A percentile compares a stretch with the other conserved stretches of the same genome.
Conservation (phyloP, 2,888 invertebrate species). For the Cheiracanthium punctorium region DNA sequence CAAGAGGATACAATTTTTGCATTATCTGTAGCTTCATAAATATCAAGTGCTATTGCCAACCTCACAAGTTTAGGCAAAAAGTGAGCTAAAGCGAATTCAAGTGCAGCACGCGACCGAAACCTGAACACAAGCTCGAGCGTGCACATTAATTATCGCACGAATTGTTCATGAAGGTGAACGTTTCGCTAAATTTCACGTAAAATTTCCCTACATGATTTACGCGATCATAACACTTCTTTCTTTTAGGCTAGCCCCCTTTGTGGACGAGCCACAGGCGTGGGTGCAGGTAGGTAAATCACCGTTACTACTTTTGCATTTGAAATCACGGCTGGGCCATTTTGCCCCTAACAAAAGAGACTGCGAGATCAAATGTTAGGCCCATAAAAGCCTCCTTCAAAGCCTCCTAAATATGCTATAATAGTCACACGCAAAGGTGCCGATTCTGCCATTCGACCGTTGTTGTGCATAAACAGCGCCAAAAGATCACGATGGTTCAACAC, state of each 20-base stretch:
- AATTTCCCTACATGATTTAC: not conserved
- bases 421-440: not conserved
- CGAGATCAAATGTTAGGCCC: not conserved
- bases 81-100: not conserved
- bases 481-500: not conserved
- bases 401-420: conserved; percentile 1
- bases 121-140: no score
- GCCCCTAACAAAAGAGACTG: not conserved
- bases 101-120: no score
- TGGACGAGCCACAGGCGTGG: not conserved
- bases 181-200: not conserved
- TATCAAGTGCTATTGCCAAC: no score
- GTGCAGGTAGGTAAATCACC: not conserved
- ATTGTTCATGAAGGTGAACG: no score
- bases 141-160: no score
- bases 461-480: not conserved
- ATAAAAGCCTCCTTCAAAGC: not conserved
- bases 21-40: no score
- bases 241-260: not conserved
- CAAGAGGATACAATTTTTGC: no score
- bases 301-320: not conserved
- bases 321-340: not conserved
- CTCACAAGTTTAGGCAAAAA: no score
- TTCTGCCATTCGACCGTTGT: not conserved
- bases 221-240: not conserved